Percentiles rank a stretch among this genome's conserved stretches.
These are phyloP conservation scores for Progne subis DNA, from an alignment of 2,113 vertebrate species.

Conservation along the genomic window DNA sequence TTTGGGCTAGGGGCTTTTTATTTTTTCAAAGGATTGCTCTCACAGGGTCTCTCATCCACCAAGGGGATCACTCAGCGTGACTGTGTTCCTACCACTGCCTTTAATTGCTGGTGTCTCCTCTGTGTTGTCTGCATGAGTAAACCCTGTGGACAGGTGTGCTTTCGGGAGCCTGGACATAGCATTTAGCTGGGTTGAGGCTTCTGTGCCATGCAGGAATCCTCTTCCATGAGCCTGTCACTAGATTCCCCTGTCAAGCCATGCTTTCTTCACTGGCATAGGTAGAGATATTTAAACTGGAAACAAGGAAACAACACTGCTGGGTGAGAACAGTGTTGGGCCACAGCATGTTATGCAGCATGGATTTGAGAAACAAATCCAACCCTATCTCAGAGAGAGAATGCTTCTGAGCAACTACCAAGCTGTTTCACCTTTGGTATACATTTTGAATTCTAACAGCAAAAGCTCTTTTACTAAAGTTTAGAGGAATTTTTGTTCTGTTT, in stretches of 20 bases:
- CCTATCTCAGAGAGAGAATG: background rate
- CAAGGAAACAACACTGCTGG: background rate
- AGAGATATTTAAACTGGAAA: background rate
- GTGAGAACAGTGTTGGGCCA: background rate
- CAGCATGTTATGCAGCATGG: background rate
- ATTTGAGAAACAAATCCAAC: background rate
- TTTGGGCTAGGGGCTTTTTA: background rate
- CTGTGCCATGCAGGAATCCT: background rate
- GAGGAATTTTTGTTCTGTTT: background rate
- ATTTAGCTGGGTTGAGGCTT: background rate
- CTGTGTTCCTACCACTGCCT: background rate
- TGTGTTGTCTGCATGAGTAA: background rate
- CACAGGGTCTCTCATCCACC: background rate
- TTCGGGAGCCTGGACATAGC: background rate
- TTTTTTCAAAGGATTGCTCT: background rate
- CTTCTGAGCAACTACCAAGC: background rate
- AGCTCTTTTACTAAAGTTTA: background rate
- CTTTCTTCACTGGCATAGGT: background rate
- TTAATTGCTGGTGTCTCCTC: background rate
- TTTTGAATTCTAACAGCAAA: background rate
- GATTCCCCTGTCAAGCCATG: background rate
- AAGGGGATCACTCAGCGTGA: accelerated
- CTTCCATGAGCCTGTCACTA: background rate
- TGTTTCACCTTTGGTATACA: background rate
- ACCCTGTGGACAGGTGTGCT: background rate